Evolutionary conservation across 92 coral and sea anemone species (phyloP).

Genomic region (Pocillopora meandrina): DNA sequence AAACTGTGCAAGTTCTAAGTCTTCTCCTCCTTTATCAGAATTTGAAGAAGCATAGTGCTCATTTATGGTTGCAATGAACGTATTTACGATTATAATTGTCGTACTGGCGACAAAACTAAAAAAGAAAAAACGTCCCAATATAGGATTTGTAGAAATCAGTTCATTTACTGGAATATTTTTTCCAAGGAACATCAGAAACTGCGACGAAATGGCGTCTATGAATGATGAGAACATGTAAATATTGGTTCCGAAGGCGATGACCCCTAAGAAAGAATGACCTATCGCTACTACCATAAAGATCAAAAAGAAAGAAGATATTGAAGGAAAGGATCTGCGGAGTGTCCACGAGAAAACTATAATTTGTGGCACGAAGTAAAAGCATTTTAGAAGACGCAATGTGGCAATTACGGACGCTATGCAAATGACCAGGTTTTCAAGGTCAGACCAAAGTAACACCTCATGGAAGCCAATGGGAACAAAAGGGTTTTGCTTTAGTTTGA

Average conservation of each 20-base stretch:
- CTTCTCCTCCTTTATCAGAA: background rate
- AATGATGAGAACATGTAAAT: conserved; percentile 5
- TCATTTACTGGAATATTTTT: background rate
- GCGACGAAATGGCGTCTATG: background rate
- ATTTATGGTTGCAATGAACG: conserved; percentile 15
- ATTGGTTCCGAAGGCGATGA: conserved; percentile 14
- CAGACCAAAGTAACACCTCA: background rate
- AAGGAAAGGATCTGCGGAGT: background rate
- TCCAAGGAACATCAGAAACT: conserved; percentile 13
- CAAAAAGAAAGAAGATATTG: background rate
- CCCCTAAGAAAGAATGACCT: conserved; percentile 2
- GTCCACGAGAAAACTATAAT: background rate
- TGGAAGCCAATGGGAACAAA: conserved; percentile 8
- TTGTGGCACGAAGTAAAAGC: conserved; percentile 19
- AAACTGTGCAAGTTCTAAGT: conserved; percentile 11
- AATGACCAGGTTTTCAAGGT: conserved; percentile 13
- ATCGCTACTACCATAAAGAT: background rate
- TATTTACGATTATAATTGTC: background rate
- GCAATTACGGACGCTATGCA: conserved; percentile 6
- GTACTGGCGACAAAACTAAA: conserved; percentile 3
- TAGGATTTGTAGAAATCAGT: background rate
- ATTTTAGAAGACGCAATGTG: conserved; percentile 5
- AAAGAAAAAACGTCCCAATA: conserved; percentile 4
- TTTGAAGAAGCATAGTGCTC: conserved; percentile 2
- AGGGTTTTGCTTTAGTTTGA: conserved; percentile 11